phyloP scores from a whole-genome alignment of 1,140 invertebrate species.

The Phthorimaea operculella region DNA sequence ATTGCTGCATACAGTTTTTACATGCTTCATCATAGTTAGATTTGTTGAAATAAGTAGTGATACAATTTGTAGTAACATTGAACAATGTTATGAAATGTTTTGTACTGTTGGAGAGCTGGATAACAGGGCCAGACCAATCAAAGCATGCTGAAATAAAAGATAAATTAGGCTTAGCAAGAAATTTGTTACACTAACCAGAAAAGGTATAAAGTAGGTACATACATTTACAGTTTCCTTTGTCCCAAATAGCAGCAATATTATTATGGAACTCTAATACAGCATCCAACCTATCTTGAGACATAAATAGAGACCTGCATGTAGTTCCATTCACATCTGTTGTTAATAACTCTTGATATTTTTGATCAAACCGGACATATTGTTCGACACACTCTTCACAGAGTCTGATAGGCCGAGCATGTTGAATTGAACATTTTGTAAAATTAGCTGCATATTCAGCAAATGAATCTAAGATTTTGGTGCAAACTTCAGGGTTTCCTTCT shows the following conservation, averaged over 20 bases:
- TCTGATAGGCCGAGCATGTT: constrained; percentile 65
- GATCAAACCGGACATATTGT: constrained; percentile 58
- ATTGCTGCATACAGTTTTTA: constrained; percentile 64
- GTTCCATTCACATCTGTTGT: constrained; percentile 58
- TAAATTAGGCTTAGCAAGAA: constrained; percentile 8
- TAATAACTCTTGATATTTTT: constrained; percentile 62
- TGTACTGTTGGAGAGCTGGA: constrained; percentile 60
- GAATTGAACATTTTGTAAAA: constrained; percentile 67
- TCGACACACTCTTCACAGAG: constrained; percentile 67
- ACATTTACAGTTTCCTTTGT: constrained; percentile 69
- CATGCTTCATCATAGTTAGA: constrained; percentile 52
- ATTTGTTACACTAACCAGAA: neutral
- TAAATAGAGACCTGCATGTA: constrained; percentile 63
- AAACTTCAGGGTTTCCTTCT: constrained; percentile 27
- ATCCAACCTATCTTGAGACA: constrained; percentile 68
- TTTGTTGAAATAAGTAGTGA: constrained; percentile 39
- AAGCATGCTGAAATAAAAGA: constrained; percentile 65
- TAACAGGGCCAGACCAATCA: constrained; percentile 45
- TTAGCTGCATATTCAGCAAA: constrained; percentile 63
- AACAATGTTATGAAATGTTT: constrained; percentile 59
- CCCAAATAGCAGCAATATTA: constrained; percentile 65
- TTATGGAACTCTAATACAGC: constrained; percentile 64
- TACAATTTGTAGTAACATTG: constrained; percentile 59
- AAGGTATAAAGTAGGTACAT: constrained; percentile 20
- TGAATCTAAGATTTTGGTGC: constrained; percentile 37